phyloP scores from a whole-genome alignment of 2,797 vertebrate genomes.

The Coregonus suidteri region DNA sequence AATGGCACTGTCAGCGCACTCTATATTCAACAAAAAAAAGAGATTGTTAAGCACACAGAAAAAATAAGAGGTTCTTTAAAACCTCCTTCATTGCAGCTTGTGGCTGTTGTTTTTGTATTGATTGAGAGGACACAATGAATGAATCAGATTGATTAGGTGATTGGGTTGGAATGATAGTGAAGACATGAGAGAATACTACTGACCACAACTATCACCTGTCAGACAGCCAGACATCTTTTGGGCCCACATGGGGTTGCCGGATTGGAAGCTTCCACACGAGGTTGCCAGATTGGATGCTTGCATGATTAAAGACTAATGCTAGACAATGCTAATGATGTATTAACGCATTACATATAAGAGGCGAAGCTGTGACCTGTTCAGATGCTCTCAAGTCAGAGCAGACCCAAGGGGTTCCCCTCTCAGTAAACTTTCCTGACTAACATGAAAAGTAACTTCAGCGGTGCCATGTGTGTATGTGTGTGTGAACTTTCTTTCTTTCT shows the following conservation, averaged over 20 bases:
- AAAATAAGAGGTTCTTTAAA: not conserved
- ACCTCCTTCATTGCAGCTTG: not conserved
- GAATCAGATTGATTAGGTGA: not conserved
- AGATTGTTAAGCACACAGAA: not conserved
- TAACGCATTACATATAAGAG: slow-evolving; percentile 34
- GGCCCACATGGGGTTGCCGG: slow-evolving; percentile 4
- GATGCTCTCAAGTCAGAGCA: slow-evolving; percentile 26
- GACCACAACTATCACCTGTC: not conserved
- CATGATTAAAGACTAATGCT: slow-evolving; percentile 13
- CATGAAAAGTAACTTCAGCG: not conserved
- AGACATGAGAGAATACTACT: not conserved
- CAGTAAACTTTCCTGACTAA: slow-evolving; percentile 27
- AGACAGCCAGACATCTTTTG: slow-evolving; percentile 7
- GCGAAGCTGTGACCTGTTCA: slow-evolving; percentile 52
- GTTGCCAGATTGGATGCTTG: slow-evolving; percentile 9
- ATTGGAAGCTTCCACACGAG: slow-evolving; percentile 1
- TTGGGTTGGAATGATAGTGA: not conserved
- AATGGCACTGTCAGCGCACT: not conserved
- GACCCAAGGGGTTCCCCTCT: not conserved
- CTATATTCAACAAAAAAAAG: not conserved
- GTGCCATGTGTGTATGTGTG: no score
- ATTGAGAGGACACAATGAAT: not conserved
- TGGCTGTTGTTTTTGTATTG: not conserved
- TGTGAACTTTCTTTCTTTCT: no score
- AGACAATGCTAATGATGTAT: slow-evolving; percentile 23